A percentile compares a stretch with the other conserved stretches of the same genome.
Conservation (phyloP, 1,140 invertebrate genomes). For the Hyles vespertilio region DNA sequence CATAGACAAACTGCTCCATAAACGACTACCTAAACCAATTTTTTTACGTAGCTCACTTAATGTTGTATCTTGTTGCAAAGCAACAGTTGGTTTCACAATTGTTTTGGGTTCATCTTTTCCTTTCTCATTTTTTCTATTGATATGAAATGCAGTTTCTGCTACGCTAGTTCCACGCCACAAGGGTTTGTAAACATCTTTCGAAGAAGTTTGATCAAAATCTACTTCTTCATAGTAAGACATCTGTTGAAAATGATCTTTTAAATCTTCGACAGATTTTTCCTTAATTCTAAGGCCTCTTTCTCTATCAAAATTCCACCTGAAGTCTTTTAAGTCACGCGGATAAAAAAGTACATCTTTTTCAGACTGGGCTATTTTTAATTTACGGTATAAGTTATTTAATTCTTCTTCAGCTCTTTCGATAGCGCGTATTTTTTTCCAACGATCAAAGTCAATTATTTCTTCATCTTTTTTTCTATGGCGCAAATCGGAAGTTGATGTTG, state of each 20-base stretch:
- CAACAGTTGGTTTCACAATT: constrained; percentile 32
- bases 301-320: constrained; percentile 82
- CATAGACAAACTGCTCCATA: constrained; percentile 90
- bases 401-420: constrained; percentile 90
- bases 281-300: constrained; percentile 88
- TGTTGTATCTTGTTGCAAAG: constrained; percentile 42
- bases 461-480: constrained; percentile 82
- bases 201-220: constrained; percentile 69
- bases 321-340: constrained; percentile 81
- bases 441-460: constrained; percentile 90
- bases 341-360: constrained; percentile 90
- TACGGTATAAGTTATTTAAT: constrained; percentile 84
- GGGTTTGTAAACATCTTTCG: constrained; percentile 85
- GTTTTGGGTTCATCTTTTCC: constrained; percentile 20
- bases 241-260: constrained; percentile 84
- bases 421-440: constrained; percentile 87
- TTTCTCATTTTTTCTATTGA: constrained; percentile 75
- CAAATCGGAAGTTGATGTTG: constrained; percentile 82
- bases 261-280: constrained; percentile 91
- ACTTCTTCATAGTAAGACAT: constrained; percentile 71
- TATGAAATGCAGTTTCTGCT: constrained; percentile 82
- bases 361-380: constrained; percentile 86
- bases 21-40: constrained; percentile 81
- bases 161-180: constrained; percentile 90
- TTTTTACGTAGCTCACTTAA: constrained; percentile 64